Conservation (phyloP, 2,113 vertebrate genomes). For the Xiphophorus hellerii region DNA sequence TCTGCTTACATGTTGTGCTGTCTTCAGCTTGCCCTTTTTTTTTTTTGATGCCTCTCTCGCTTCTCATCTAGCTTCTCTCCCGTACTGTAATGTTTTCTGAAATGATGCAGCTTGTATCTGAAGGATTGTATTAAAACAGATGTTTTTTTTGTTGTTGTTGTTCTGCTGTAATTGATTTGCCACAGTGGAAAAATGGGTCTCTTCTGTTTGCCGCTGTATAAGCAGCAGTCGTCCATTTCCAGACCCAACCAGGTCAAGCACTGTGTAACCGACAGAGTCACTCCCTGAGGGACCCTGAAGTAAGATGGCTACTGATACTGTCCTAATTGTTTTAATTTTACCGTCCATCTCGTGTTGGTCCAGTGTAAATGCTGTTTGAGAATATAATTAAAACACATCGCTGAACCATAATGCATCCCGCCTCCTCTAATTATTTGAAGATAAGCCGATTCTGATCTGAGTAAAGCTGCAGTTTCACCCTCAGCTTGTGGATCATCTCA, state of each 20-base stretch:
- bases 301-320: slow-evolving; percentile 36
- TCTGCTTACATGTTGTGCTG: slow-evolving; percentile 36
- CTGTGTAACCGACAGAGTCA: slow-evolving; percentile 27
- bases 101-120: slow-evolving; percentile 16
- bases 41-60: slow-evolving; percentile 58
- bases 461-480: slow-evolving; percentile 25
- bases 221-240: slow-evolving; percentile 32
- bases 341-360: slow-evolving; percentile 39
- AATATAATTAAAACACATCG: slow-evolving; percentile 67
- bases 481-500: slow-evolving; percentile 25
- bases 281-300: slow-evolving; percentile 27
- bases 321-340: slow-evolving; percentile 44
- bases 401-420: slow-evolving; percentile 34
- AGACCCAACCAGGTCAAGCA: slow-evolving; percentile 30
- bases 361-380: slow-evolving; percentile 52
- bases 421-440: slow-evolving; percentile 49
- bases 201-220: slow-evolving; percentile 10
- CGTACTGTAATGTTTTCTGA: slow-evolving; percentile 10
- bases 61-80: slow-evolving; percentile 28
- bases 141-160: slow-evolving; percentile 12
- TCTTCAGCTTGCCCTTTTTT: slow-evolving; percentile 45
- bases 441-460: slow-evolving; percentile 46
- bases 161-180: slow-evolving; percentile 36
- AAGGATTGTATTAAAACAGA: slow-evolving; percentile 32
- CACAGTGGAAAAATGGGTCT: slow-evolving; percentile 6